Evolutionary conservation across 2,888 invertebrate genomes (phyloP), one percentile per base, ranked within the genome.

Genomic region (Mylabris sibirica): DNA sequence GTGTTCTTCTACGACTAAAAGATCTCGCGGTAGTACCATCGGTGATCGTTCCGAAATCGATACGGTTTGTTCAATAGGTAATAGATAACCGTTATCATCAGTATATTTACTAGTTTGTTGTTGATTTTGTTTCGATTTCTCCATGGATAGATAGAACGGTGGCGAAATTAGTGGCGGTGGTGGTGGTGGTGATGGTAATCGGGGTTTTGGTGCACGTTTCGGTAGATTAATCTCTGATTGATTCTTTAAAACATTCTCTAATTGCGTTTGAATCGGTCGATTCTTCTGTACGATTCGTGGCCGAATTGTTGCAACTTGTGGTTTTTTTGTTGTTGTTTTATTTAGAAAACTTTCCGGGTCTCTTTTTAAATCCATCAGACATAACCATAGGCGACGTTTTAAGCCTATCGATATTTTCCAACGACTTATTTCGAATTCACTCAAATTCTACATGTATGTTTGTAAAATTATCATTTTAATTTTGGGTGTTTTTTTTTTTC

Each of bases 401-500:
- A 26, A 14, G 8, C 6, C 57, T 6, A 57, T 26, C n/a, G 57
- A 14, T 57, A 57, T n/a, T 57, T 57, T 57, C 57, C 57, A 57
- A 26, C 57, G 24, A n/a, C 57, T 57, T 57, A 57, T 57, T 6
- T 57, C 57, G 11, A 57, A 57, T 57, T 57, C 57, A 8, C 57
- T 57, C 26, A 57, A 57, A 57, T n/a, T 14, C 57, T 57, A 57
- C 20, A 53, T 4, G 14, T n/a, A n/a, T 26, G 12, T 44, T 44
- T 5, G 6, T 3, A 17, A 0, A 53, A 53, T 53, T 3, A 11
- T 3, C 1, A 5, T 20, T 20, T 20, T 49, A 53, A 11, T 53
- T 17, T 53, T 4, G 30, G 8, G 22, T 22, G 22, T 24, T 0
- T 3, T n/a, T n/a, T n/a, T n/a, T n/a, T n/a, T n/a, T n/a, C n/a